Base-by-base conservation (phyloP, 37 sponge, comb jelly and placozoan genomes). In the Lycopodina hypogea region DNA sequence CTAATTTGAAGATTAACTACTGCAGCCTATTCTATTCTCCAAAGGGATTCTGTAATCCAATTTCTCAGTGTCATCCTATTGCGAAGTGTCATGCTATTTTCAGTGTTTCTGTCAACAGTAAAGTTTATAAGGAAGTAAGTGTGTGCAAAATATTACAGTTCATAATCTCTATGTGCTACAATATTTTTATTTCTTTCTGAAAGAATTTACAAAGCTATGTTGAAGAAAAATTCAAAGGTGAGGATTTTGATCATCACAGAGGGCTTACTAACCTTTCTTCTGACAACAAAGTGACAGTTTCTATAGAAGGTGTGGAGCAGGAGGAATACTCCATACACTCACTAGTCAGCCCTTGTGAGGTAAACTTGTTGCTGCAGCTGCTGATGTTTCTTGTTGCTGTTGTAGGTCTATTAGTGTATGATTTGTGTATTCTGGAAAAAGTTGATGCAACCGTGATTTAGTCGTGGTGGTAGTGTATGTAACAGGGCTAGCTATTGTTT, bases 141-240 rank as follows among this genome's bases (percentile, higher is more conserved):
- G 26, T 7, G 11, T 42, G 23, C 11, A 23, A 7, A 17, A 15
- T 7, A 7, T n/a, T n/a, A n/a, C 14, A 7, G 29, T 28, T 17
- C 29, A 60, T 29, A 60, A 7, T 15, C 12, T 29, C 7, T 60
- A 7, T 23, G 6, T 15, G n/a, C n/a, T n/a, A n/a, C n/a, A n/a
- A n/a, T n/a, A n/a, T 60, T 60, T 9, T 45, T 45, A 4, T 30
- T 30, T 21, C 24, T 66, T 35, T 35, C 8, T 40, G 3, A 7
- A 14, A 70, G 71, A 42, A 70, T 70, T 70, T 70, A 21, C n/a
- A 70, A 50, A 48, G 48, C 6, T 70, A 42, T 24, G 18, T 70
- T n/a, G 26, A 70, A 42, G 48, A 70, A 3, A 22, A 42, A 15
- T 70, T 23, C 28, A 70, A 42, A 35, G 35, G 22, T 42, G 48